A percentile compares a stretch with the other conserved stretches of the same genome.
Conservation (phyloP, 2,888 invertebrate species). For the Yponomeuta cagnagella region DNA sequence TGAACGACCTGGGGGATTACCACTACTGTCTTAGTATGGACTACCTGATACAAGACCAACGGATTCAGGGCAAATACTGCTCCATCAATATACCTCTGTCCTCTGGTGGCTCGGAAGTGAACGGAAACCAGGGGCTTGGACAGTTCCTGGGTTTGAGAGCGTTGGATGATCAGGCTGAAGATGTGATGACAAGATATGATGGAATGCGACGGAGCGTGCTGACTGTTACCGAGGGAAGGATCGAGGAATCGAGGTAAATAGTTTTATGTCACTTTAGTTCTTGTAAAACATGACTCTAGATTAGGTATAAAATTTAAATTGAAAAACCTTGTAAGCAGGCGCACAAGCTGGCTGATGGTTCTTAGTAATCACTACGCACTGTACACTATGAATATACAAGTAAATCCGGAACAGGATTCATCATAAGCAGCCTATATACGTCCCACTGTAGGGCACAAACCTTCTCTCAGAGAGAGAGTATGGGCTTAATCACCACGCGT, state of each 20-base stretch:
- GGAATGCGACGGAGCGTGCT: neutral
- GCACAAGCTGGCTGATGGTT: too few relatives aligned
- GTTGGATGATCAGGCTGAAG: neutral
- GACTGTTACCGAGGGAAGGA: neutral
- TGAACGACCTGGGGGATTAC: conserved; percentile 55
- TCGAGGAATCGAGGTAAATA: neutral
- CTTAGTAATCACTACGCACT: too few relatives aligned
- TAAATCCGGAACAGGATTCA: too few relatives aligned
- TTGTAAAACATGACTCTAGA: too few relatives aligned
- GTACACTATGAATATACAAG: too few relatives aligned
- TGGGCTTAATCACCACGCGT: too few relatives aligned
- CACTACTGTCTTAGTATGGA: conserved; percentile 43
- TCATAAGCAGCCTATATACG: too few relatives aligned
- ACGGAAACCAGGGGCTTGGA: neutral
- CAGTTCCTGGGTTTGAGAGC: neutral
- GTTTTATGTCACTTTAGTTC: neutral
- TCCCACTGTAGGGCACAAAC: too few relatives aligned
- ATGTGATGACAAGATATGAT: neutral
- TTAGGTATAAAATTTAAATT: too few relatives aligned
- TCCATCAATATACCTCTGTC: conserved; percentile 34
- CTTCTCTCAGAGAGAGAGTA: too few relatives aligned
- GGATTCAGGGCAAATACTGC: conserved; percentile 62
- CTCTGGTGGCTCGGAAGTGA: neutral
- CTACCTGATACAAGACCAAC: conserved; percentile 26
- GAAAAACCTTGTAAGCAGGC: too few relatives aligned